Percentiles rank a stretch among this genome's conserved stretches.
Evolutionary conservation across 2,113 vertebrate genomes (phyloP).

Genomic region (Hemiprocne comata): DNA sequence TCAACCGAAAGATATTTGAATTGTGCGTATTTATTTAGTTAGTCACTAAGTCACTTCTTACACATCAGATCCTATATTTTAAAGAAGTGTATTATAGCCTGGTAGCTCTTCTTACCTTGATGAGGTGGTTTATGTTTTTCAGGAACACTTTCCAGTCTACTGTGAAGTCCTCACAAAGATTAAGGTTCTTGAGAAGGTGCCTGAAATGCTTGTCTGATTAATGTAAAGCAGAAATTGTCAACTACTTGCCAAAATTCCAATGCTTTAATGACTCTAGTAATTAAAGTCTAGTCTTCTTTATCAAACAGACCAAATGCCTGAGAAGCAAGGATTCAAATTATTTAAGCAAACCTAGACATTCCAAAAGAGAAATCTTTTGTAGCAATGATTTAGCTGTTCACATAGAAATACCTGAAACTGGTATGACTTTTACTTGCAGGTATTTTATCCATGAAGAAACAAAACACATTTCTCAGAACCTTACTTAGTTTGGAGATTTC

Average conservation of each 20-base stretch:
- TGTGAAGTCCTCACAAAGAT: conserved; percentile 43
- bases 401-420: neutral
- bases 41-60: neutral
- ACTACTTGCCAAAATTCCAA: conserved; percentile 75
- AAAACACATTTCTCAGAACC: neutral
- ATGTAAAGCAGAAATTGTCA: conserved; percentile 73
- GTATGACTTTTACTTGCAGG: neutral
- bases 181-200: conserved; percentile 71
- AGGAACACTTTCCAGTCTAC: conserved; percentile 77
- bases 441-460: neutral
- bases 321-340: neutral
- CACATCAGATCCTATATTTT: neutral
- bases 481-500: neutral
- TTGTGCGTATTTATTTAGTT: neutral
- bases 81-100: neutral
- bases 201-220: conserved; percentile 72
- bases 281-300: conserved; percentile 55
- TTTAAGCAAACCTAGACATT: neutral
- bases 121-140: conserved; percentile 54
- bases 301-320: conserved; percentile 76
- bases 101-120: conserved; percentile 46
- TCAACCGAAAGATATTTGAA: neutral
- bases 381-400: neutral
- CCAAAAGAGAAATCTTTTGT: neutral
- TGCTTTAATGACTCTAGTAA: conserved; percentile 61